These are phyloP conservation scores for Gadus chalcogrammus DNA, from an alignment of 2,113 vertebrate species.

Conservation along the genomic window DNA sequence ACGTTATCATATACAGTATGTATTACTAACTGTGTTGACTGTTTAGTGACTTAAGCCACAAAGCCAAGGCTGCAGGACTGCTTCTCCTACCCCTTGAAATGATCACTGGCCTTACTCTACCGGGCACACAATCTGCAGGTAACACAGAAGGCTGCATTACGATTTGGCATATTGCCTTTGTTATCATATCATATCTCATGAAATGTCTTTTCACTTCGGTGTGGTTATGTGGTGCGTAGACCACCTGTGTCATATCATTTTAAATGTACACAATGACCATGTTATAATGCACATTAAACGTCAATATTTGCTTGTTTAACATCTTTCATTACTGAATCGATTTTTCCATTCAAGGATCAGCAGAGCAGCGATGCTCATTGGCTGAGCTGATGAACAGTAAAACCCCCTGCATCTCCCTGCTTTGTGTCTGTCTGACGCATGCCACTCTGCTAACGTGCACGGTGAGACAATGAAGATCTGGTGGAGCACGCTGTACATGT, in stretches of 20 bases:
- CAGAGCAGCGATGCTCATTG: slow-evolving; percentile 6
- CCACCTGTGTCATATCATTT: too few relatives aligned
- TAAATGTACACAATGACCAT: neutral
- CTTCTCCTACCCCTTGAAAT: slow-evolving; percentile 57
- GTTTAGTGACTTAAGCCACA: slow-evolving; percentile 40
- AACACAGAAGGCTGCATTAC: neutral
- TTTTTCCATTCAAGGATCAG: slow-evolving; percentile 10
- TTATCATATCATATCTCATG: neutral
- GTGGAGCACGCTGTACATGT: neutral
- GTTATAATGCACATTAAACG: neutral
- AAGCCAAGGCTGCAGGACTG: slow-evolving; percentile 35
- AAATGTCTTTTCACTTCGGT: neutral
- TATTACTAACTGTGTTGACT: neutral
- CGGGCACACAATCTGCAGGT: slow-evolving; percentile 34
- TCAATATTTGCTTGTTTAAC: too few relatives aligned
- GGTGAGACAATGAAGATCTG: slow-evolving; percentile 33
- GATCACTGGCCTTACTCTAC: slow-evolving; percentile 33
- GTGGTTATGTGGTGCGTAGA: neutral
- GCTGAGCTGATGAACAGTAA: slow-evolving; percentile 50
- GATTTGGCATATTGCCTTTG: neutral
- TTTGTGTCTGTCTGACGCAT: slow-evolving; percentile 46
- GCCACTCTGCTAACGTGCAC: slow-evolving; percentile 28
- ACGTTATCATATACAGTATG: neutral
- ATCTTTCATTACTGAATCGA: too few relatives aligned
- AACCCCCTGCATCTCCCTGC: slow-evolving; percentile 45